Base-by-base conservation (phyloP, 2,888 invertebrate genomes). In the Drosophila maculinotata region DNA sequence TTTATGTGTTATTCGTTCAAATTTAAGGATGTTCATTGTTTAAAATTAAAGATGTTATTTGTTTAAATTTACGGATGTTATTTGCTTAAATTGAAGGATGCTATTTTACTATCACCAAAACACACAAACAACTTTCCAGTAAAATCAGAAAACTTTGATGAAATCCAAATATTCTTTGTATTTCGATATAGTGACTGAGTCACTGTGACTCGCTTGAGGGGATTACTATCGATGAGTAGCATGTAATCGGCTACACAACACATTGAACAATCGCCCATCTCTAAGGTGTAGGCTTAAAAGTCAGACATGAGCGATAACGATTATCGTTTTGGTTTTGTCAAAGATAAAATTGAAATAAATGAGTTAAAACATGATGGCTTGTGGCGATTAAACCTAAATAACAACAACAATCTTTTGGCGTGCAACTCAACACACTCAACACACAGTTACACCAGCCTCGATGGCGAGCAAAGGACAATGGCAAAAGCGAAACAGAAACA, bases 401-500 rank as follows among this genome's bases (percentile, higher is more conserved):
- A 82, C 48, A 79, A 79, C 17, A 80, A 80, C 39, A 83, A 80
- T 59, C 57, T 80, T 17, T 64, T 83, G 52, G 78, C 56, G 28
- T 78, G 41, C 44, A 68, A 63, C 49, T 39, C 42, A 36, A 52
- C 64, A 26, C 65, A 63, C 49, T 39, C 42, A 36, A 52, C 64
- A 26, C 65, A 76, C 20, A 78, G 47, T 48, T 79, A 66, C 42
- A 44, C 6, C 15, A 45, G 73, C 41, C 56, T 54, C 68, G 82
- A 80, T 80, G 76, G 65, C 57, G 69, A 75, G 49, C 71, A 74
- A 74, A 69, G 72, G 72, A 67, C 76, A 44, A 65, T 71, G 68
- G 72, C 75, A 67, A 76, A 74, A 65, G 68, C 64, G 66, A 79
- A 77, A 60, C 84, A 80, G 75, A 82, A 82, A 79, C 76, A 76